Evolutionary conservation across 2,113 vertebrate species (phyloP), one percentile per base, ranked within the genome.

Genomic region (Sinocyclocheilus anshuiensis): DNA sequence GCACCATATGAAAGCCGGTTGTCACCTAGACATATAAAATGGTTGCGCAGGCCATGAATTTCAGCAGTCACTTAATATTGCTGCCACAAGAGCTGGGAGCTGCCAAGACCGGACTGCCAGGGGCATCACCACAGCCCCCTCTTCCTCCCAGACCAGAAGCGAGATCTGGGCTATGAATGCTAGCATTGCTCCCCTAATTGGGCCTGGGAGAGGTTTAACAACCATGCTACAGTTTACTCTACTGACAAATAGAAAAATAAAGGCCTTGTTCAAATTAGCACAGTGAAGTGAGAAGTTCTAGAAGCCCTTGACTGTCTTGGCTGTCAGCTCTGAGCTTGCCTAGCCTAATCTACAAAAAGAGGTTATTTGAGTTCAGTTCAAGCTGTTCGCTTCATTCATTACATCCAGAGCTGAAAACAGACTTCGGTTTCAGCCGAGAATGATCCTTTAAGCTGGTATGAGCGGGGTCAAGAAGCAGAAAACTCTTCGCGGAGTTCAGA

Each of bases 251-350:
- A 96, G 95, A 96, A 97, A 96, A 97, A 97, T 97, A 97, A 96
- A 89, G 96, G 94, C 96, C 97, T 97, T 97, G 96, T 97, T 97
- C 94, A 94, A 96, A 97, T 96, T 95, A 96, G 95, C 95, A 95
- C 85, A 86, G 89, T 86, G 89, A 91, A 89, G 91, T 89, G 92
- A 91, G 90, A 88, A 84, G 89, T 79, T 87, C 2, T 77, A 84
- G 77, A 61, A 87, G 87, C 77, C 84, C 76, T 80, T 67, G 78
- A 86, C 82, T 86, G 85, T 86, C 85, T 86, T 69, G 85, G 77
- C 77, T 84, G 74, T 77, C 84, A 29, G 45, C 84, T 85, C n/a
- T 0, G 61, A 55, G 55, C 77, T 53, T 45, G 83, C 72, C 42
- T 65, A 79, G 29, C 79, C 55, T 89, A 89, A 86, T 88, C 78